Conservation (phyloP, 1,140 invertebrate genomes). For the Popillia japonica region DNA sequence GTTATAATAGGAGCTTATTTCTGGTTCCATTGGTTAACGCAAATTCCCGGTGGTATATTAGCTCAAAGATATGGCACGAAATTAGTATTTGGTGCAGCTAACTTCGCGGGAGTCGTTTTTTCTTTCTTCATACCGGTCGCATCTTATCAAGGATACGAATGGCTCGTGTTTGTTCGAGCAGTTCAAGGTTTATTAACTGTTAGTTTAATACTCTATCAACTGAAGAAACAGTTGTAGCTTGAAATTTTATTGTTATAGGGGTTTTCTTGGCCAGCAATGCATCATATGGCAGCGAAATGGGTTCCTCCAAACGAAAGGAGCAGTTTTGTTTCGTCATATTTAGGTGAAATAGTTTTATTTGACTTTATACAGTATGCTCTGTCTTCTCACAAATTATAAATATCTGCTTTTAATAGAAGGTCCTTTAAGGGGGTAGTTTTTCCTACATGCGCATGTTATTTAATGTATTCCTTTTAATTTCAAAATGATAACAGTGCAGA, state of each 20-base stretch:
- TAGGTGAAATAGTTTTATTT: slow-evolving; percentile 65
- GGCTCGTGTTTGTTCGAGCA: slow-evolving; percentile 74
- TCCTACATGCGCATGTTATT: too few relatives aligned
- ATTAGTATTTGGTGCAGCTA: slow-evolving; percentile 72
- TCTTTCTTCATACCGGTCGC: slow-evolving; percentile 75
- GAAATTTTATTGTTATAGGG: slow-evolving; percentile 65
- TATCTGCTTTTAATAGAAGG: too few relatives aligned
- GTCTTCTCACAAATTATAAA: too few relatives aligned
- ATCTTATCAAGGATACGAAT: slow-evolving; percentile 67
- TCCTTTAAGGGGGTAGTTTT: too few relatives aligned
- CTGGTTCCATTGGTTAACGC: slow-evolving; percentile 76
- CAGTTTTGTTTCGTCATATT: slow-evolving; percentile 75
- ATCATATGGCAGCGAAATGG: slow-evolving; percentile 84
- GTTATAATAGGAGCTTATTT: slow-evolving; percentile 78
- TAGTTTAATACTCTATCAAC: slow-evolving; percentile 52
- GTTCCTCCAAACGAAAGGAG: slow-evolving; percentile 82
- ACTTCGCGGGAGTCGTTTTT: slow-evolving; percentile 72
- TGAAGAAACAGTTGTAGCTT: slow-evolving; percentile 39
- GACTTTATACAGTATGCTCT: too few relatives aligned
- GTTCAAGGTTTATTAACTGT: slow-evolving; percentile 80
- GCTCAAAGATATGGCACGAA: slow-evolving; percentile 77
- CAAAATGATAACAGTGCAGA: too few relatives aligned
- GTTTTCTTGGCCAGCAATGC: slow-evolving; percentile 83
- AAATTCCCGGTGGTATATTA: slow-evolving; percentile 78
- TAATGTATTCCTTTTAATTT: too few relatives aligned